phyloP scores from a whole-genome alignment of 1,140 invertebrate genomes.

The Pseudomyrmex sp. region DNA sequence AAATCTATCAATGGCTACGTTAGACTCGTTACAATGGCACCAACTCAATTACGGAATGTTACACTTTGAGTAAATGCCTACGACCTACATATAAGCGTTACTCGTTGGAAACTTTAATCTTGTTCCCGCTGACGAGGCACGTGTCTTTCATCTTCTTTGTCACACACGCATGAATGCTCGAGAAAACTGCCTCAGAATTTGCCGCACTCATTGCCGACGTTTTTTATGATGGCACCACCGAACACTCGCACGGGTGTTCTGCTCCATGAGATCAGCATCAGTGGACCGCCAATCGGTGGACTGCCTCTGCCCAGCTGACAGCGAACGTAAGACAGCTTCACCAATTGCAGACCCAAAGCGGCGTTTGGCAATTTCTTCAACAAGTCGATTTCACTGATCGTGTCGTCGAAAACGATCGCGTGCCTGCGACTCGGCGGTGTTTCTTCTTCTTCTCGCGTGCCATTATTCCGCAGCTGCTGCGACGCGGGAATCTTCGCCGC shows the following conservation, averaged over 20 bases:
- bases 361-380: neutral
- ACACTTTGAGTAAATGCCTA: neutral
- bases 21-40: conserved; percentile 27
- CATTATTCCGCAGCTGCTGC: neutral
- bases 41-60: neutral
- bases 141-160: neutral
- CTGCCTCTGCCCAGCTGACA: conserved; percentile 85
- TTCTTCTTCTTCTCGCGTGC: neutral
- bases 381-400: neutral
- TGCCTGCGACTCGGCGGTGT: neutral
- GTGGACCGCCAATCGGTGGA: conserved; percentile 81
- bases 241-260: conserved; percentile 86
- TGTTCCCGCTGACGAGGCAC: no score
- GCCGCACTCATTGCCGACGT: conserved; percentile 83
- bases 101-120: no score
- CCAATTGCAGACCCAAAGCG: conserved; percentile 83
- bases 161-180: neutral
- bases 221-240: conserved; percentile 86
- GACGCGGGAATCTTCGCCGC: neutral
- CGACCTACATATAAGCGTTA: no score
- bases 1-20: conserved; percentile 7
- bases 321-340: conserved; percentile 82
- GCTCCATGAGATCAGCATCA: conserved; percentile 86
- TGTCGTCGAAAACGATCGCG: neutral
- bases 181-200: conserved; percentile 79